These are phyloP conservation scores for Chaetophractus vellerosus DNA, from an alignment of 2,797 vertebrate genomes.

Conservation along the genomic window DNA sequence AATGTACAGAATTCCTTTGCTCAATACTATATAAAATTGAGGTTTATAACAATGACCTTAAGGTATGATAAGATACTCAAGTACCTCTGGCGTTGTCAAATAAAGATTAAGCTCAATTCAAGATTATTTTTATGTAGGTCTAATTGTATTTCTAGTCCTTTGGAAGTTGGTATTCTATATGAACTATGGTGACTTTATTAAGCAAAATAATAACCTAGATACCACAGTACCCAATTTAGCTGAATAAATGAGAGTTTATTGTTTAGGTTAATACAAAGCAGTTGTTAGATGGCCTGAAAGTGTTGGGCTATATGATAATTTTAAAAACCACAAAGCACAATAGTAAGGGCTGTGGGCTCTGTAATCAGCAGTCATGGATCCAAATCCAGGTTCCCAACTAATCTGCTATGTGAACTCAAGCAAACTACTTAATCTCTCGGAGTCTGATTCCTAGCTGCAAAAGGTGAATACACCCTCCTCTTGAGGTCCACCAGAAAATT, in stretches of 20 bases:
- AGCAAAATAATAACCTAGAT: constrained; percentile 14
- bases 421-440: constrained; percentile 16
- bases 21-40: neutral
- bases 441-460: neutral
- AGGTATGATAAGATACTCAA: neutral
- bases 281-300: neutral
- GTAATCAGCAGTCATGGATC: neutral
- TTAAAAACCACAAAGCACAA: neutral
- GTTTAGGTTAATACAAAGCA: neutral
- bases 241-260: neutral
- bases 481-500: neutral
- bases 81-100: constrained; percentile 18
- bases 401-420: neutral
- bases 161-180: neutral
- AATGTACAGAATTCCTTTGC: neutral
- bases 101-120: constrained; percentile 33
- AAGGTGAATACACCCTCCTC: neutral
- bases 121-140: neutral
- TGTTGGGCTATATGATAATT: neutral
- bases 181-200: neutral
- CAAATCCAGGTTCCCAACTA: neutral
- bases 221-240: neutral
- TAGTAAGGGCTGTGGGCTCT: neutral
- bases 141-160: constrained; percentile 13
- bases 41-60: constrained; percentile 36